Conservation (phyloP, 2,888 invertebrate species). For the Cloeon dipterum region DNA sequence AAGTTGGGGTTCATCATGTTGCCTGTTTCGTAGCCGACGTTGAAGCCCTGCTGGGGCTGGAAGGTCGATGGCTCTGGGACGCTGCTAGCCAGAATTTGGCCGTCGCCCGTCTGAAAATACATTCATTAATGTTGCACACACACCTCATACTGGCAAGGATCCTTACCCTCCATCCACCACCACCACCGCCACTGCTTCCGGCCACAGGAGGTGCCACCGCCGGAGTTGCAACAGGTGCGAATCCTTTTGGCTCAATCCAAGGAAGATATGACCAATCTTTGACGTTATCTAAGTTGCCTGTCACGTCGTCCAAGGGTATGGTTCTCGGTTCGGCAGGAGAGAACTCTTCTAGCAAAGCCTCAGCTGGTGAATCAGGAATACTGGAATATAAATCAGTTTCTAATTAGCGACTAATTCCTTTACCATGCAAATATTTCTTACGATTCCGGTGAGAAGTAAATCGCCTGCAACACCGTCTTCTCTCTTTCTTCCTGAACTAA, state of each 20-base stretch:
- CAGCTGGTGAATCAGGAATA: slow-evolving; percentile 67
- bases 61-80: too few relatives aligned
- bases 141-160: background rate
- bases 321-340: slow-evolving; percentile 48
- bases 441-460: slow-evolving; percentile 3
- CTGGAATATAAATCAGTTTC: slow-evolving; percentile 15
- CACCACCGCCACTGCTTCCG: slow-evolving; percentile 2
- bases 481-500: slow-evolving; percentile 72
- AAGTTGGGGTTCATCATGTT: background rate
- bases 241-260: slow-evolving; percentile 62
- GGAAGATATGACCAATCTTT: slow-evolving; percentile 53
- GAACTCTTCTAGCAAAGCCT: slow-evolving; percentile 67
- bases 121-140: slow-evolving; percentile 1
- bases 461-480: slow-evolving; percentile 40
- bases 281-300: slow-evolving; percentile 56
- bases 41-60: too few relatives aligned
- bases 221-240: slow-evolving; percentile 23
- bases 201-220: slow-evolving; percentile 4
- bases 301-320: slow-evolving; percentile 75
- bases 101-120: slow-evolving; percentile 11
- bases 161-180: slow-evolving; percentile 11
- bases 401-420: background rate
- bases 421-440: too few relatives aligned
- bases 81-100: too few relatives aligned
- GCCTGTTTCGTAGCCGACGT: background rate